Evolutionary conservation across 2,888 invertebrate genomes (phyloP), one percentile per base, ranked within the genome.

Genomic region (Philonicus albiceps): DNA sequence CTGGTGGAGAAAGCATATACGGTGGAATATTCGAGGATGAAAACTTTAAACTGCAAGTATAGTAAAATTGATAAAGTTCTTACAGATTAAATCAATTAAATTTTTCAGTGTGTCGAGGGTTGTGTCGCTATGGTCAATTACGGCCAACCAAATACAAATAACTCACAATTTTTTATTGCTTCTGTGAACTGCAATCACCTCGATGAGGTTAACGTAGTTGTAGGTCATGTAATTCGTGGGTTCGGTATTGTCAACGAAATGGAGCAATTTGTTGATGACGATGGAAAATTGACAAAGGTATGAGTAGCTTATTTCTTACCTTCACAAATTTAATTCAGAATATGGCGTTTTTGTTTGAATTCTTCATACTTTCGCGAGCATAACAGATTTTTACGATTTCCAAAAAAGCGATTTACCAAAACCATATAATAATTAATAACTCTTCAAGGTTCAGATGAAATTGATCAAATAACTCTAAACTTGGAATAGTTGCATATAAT

Each of bases 161-260:
- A 96, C 88, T 98, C 98, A 0, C 99, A 99, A 93, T 99, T 99
- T 93, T 97, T 98, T 91, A 96, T 99, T 87, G 96, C 97, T 0
- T 95, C 95, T 0, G 95, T 94, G 1, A 94, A 95, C 1, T 96
- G 96, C 90, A 93, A 94, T 0, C 97, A 97, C 90, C 93, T 98
- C 75, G 96, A 98, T 91, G 95, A 94, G 5, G 95, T 94, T 19
- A 97, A 98, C 91, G 97, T 97, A 2, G 96, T 95, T 31, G 96
- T 97, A 90, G 98, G 97, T 0, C 94, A 93, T 88, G 96, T 98
- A n/a, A 89, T 95, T 19, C 95, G 95, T 88, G 98, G 98, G 0
- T 92, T 96, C 83, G 95, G 95, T 31, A 93, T 96, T 2, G 93
- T 96, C 0, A 92, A 93, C n/a, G 96, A 96, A 91, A 94, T 97